Base-by-base conservation (phyloP, 2,888 invertebrate species). In the Hipparchia sbordonii region DNA sequence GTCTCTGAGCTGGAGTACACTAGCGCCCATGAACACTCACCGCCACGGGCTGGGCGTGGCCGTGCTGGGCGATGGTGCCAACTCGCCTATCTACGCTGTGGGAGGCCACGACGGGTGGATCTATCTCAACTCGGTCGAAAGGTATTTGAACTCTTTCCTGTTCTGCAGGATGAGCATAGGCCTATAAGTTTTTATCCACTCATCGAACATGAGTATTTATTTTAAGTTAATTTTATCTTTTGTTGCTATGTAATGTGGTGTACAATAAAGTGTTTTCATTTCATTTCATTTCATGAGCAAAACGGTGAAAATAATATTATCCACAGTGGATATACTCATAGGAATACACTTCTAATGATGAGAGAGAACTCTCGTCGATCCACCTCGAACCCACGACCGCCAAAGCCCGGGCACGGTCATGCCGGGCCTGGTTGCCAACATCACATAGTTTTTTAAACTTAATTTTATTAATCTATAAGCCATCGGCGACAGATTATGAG, bases 51-150 rank as follows among this genome's bases (percentile, higher is more conserved):
- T 97, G 74, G 97, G 97, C 10, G 97, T 97, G 46, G 97, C 97
- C 2, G 96, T 97, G 52, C 94, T 98, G 66, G 96, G 96, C 45
- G 95, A 96, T 71, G 95, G 95, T 0, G 88, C 94, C 2, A 95
- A 95, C 80, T 97, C 97, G 0, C 98, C 98, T 0, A 94, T 99
- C 73, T 99, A 99, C 91, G 98, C 98, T 0, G 98, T 98, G 3
- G 98, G 99, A 1, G 99, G 99, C 0, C 98, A 98, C 85, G 98
- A 99, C 88, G 98, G 98, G 23, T 98, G 98, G 98, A 98, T 98
- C 82, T 98, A 98, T 86, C 94, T 98, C 62, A 98, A 97, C 87
- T 98, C 98, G 0, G 98, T 98, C 0, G 99, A 99, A 92, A 82
- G 92, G 92, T 91, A 94, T 96, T 88, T 33, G 2, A 56, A 89